Evolutionary conservation across 2,888 invertebrate species (phyloP).

Genomic region (Leptinotarsa rubiginosa): DNA sequence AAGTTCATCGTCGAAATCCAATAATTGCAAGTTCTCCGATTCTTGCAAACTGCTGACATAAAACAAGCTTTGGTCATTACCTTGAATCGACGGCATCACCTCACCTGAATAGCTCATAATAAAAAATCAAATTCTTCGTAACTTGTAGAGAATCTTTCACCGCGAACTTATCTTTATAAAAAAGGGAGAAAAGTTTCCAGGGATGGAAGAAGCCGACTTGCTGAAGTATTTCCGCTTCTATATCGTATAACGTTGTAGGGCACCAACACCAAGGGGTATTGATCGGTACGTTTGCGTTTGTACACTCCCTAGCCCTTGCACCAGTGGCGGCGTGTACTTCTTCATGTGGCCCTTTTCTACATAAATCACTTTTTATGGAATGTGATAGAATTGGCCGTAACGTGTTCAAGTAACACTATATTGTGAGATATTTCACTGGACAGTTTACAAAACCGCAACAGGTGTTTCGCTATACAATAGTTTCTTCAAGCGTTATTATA

Average conservation of each 20-base stretch:
- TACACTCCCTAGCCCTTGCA: constrained; percentile 41
- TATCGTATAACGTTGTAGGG: constrained; percentile 37
- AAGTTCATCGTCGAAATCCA: neutral
- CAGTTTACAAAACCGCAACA: too few species aligned
- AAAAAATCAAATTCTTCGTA: neutral
- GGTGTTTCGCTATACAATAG: too few species aligned
- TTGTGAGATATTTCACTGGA: too few species aligned
- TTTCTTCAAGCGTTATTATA: too few species aligned
- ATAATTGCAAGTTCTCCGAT: neutral
- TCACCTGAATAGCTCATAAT: constrained; percentile 9
- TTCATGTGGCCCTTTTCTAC: neutral
- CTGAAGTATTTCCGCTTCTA: constrained; percentile 12
- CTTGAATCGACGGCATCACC: neutral
- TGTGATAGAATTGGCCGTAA: too few species aligned
- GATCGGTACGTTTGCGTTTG: constrained; percentile 50
- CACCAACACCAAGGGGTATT: constrained; percentile 50
- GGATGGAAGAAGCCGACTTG: neutral
- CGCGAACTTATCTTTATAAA: constrained; percentile 10
- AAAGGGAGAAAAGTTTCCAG: neutral
- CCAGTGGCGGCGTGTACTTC: constrained; percentile 15
- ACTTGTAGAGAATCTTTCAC: neutral
- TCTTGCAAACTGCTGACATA: neutral
- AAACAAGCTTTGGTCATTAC: neutral
- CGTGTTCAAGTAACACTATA: too few species aligned
- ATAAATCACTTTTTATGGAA: neutral